Conservation (phyloP, 1,140 invertebrate genomes). For the Eriosoma lanigerum region DNA sequence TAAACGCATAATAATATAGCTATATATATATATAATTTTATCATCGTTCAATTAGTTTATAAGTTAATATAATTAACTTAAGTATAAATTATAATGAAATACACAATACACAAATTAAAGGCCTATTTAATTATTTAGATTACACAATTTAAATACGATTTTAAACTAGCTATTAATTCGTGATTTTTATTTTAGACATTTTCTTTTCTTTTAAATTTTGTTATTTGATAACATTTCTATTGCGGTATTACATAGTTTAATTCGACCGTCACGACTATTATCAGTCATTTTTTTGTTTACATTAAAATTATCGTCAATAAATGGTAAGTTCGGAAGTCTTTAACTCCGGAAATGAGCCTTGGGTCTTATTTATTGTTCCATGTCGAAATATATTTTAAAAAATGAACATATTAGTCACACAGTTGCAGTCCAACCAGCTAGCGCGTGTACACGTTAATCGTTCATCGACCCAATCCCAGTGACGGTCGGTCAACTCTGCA, state of each 20-base stretch:
- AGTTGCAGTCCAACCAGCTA: neutral
- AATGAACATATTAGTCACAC: constrained; percentile 11
- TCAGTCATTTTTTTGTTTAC: neutral
- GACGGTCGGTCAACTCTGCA: neutral
- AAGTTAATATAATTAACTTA: neutral
- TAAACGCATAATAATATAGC: neutral
- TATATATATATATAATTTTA: neutral
- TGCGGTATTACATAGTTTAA: neutral
- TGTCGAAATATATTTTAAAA: neutral
- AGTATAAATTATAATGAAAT: neutral
- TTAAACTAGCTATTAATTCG: too few species aligned
- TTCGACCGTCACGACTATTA: neutral
- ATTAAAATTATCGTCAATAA: neutral
- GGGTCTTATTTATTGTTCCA: neutral
- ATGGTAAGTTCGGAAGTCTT: neutral
- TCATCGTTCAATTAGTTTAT: neutral
- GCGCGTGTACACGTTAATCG: constrained; percentile 14
- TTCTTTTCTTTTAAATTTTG: neutral
- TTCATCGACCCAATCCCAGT: constrained; percentile 2
- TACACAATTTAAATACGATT: too few species aligned
- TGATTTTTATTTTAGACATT: neutral
- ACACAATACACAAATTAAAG: too few species aligned
- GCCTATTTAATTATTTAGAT: too few species aligned
- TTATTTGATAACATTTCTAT: neutral
- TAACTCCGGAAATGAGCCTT: constrained; percentile 9